phyloP scores from a whole-genome alignment of 2,113 vertebrate species.

The Sciurus niger region DNA sequence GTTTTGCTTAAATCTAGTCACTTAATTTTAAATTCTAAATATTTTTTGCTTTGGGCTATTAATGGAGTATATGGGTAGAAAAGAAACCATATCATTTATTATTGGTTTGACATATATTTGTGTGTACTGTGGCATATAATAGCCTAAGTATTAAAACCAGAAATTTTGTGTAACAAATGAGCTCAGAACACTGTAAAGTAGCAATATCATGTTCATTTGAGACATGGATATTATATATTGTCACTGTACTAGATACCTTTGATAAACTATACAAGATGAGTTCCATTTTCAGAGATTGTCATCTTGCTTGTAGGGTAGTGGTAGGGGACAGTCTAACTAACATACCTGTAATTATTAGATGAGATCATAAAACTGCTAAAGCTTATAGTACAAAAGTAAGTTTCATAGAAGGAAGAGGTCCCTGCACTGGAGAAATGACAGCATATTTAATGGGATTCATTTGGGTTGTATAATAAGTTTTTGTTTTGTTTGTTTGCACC shows the following conservation, averaged over 20 bases:
- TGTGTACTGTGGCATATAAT: not conserved
- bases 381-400: not conserved
- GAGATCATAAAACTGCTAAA: not conserved
- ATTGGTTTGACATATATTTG: slow-evolving; percentile 34
- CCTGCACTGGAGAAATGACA: not conserved
- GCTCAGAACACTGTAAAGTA: not conserved
- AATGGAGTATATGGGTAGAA: not conserved
- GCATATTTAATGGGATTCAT: not conserved
- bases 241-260: not conserved
- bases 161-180: slow-evolving; percentile 10
- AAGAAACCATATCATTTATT: slow-evolving; percentile 38
- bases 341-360: not conserved
- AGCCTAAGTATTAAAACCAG: slow-evolving; percentile 45
- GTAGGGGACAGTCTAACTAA: not conserved
- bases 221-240: not conserved
- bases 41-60: not conserved
- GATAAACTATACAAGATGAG: not conserved
- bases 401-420: not conserved
- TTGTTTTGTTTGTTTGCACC: slow-evolving; percentile 26
- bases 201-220: not conserved
- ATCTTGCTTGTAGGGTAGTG: not conserved
- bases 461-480: slow-evolving; percentile 3
- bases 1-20: slow-evolving; percentile 26
- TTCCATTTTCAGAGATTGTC: slow-evolving; percentile 2
- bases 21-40: slow-evolving; percentile 29